These are phyloP conservation scores for Lithodes maja DNA, from an alignment of 2,888 invertebrate species.

Conservation along the genomic window DNA sequence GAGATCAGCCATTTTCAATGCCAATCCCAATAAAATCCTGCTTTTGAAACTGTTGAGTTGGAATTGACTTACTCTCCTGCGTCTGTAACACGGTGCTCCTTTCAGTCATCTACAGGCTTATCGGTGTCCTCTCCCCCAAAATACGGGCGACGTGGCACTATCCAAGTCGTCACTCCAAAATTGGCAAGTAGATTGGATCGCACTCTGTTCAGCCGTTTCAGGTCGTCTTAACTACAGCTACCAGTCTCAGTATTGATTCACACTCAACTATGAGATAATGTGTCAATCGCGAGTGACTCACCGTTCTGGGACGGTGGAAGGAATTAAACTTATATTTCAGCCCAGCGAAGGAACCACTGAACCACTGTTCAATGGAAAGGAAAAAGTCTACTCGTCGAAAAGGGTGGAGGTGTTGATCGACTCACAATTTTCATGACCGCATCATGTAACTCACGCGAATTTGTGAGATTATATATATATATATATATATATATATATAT, in stretches of 20 bases:
- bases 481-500: too few relatives aligned
- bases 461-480: too few relatives aligned
- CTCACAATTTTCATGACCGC: neutral
- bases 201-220: neutral
- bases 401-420: neutral
- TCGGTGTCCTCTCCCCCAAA: neutral
- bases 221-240: neutral
- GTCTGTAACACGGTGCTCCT: neutral
- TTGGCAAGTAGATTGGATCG: neutral
- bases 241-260: neutral
- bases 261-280: neutral
- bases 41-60: constrained; percentile 12
- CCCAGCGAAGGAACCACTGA: neutral
- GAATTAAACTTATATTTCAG: neutral
- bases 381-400: neutral
- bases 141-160: constrained; percentile 3
- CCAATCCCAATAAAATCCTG: constrained; percentile 4
- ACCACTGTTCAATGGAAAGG: neutral
- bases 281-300: neutral
- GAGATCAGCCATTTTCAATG: constrained; percentile 1
- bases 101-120: neutral
- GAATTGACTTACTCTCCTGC: neutral
- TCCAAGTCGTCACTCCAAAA: neutral
- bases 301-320: neutral
- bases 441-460: neutral